These are phyloP conservation scores for Xestoiulus laeticollis DNA, from an alignment of 2,888 invertebrate genomes.

Conservation along the genomic window DNA sequence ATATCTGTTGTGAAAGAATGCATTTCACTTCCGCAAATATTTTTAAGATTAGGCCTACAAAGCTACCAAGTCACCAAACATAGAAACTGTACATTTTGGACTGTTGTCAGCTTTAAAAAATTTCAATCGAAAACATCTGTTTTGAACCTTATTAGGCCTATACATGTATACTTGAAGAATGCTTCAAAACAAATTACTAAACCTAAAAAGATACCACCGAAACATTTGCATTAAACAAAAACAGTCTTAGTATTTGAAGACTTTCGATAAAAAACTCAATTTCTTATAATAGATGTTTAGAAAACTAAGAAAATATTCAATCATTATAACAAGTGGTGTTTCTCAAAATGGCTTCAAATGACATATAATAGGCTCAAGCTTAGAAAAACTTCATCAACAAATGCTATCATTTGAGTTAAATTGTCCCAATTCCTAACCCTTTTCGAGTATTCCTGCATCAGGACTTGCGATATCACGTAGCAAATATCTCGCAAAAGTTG, in stretches of 20 bases:
- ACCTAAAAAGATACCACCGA: neutral
- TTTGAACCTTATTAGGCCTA: too few relatives aligned
- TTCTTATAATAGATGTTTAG: too few relatives aligned
- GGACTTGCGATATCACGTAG: neutral
- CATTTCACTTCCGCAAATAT: neutral
- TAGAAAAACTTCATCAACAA: neutral
- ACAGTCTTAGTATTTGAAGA: neutral
- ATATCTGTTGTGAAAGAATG: neutral
- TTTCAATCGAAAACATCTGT: constrained; percentile 2
- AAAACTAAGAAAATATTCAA: neutral
- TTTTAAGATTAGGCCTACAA: neutral
- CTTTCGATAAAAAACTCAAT: neutral
- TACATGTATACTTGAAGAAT: neutral
- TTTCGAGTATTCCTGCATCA: neutral
- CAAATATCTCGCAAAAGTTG: neutral
- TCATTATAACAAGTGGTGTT: neutral
- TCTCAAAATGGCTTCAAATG: neutral
- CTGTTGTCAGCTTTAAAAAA: neutral
- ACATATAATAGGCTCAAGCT: neutral
- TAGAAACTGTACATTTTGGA: neutral
- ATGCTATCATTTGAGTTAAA: neutral
- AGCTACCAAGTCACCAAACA: neutral
- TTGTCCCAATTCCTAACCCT: neutral
- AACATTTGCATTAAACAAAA: neutral
- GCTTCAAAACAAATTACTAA: neutral